These are phyloP conservation scores for Engystomops pustulosus DNA, from an alignment of 2,113 vertebrate genomes.

Conservation along the genomic window DNA sequence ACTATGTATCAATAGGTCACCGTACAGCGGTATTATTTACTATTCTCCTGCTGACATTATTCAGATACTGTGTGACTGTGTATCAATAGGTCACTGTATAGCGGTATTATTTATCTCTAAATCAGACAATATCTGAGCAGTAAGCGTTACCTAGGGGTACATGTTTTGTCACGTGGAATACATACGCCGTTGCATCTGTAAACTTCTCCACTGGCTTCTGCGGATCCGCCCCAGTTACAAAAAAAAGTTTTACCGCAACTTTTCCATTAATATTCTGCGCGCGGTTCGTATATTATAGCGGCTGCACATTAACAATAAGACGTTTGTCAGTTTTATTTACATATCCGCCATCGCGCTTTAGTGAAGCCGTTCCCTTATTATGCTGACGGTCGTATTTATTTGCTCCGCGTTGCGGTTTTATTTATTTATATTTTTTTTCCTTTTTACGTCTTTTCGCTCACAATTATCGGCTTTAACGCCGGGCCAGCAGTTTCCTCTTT, in stretches of 20 bases:
- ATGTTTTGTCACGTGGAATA: too few species aligned
- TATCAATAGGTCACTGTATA: too few species aligned
- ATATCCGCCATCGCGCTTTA: slow-evolving; percentile 3
- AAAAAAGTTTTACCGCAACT: neutral
- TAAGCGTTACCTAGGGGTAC: too few species aligned
- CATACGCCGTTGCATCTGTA: too few species aligned
- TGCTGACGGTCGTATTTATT: slow-evolving; percentile 34
- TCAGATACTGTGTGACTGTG: too few species aligned
- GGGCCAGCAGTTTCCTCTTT: slow-evolving; percentile 29
- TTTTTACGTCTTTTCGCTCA: slow-evolving; percentile 18
- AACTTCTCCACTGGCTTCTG: too few species aligned
- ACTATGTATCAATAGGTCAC: too few species aligned
- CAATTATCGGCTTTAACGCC: slow-evolving; percentile 10
- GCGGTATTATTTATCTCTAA: too few species aligned
- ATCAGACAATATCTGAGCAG: too few species aligned
- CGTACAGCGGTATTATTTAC: too few species aligned
- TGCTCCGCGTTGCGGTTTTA: neutral
- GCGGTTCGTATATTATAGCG: neutral
- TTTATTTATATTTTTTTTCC: too few species aligned
- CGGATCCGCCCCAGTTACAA: neutral
- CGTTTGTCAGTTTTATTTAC: slow-evolving; percentile 42
- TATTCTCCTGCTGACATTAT: neutral
- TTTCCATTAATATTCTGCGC: slow-evolving; percentile 12
- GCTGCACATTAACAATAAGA: neutral
- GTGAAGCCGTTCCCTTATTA: neutral